These are phyloP conservation scores for Hydractinia symbiolongicarpus DNA, from an alignment of 30 jellyfish, hydroid and myxozoan genomes.

Conservation along the genomic window DNA sequence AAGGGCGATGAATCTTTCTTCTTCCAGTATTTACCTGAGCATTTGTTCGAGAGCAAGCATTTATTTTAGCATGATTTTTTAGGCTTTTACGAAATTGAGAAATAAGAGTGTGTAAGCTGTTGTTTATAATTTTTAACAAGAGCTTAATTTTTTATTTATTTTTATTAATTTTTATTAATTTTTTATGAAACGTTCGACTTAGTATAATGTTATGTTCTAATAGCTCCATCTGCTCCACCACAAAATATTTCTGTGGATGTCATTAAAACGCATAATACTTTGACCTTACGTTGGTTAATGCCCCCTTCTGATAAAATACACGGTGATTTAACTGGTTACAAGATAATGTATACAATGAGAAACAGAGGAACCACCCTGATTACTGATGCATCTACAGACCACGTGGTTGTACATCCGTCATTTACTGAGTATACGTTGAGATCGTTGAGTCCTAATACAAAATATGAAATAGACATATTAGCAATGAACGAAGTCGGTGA, in stretches of 20 bases:
- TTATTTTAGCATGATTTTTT: too few species aligned
- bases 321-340: slow-evolving; percentile 32
- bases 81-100: too few species aligned
- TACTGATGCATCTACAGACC: neutral
- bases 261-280: slow-evolving; percentile 20
- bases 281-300: slow-evolving; percentile 17
- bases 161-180: too few species aligned
- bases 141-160: neutral
- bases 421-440: neutral
- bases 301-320: slow-evolving; percentile 25
- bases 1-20: too few species aligned
- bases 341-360: slow-evolving; percentile 18
- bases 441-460: slow-evolving; percentile 22
- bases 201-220: neutral
- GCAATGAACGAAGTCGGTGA: slow-evolving; percentile 75
- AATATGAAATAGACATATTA: slow-evolving; percentile 31
- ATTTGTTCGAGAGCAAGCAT: too few species aligned
- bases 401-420: slow-evolving; percentile 24
- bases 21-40: too few species aligned
- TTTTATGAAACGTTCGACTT: neutral
- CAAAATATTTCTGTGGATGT: neutral
- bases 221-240: slow-evolving; percentile 29
- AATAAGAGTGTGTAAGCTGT: too few species aligned
- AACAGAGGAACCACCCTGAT: neutral
- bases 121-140: neutral